Conservation (phyloP, 2,113 vertebrate genomes). For the Sceloporus undulatus region DNA sequence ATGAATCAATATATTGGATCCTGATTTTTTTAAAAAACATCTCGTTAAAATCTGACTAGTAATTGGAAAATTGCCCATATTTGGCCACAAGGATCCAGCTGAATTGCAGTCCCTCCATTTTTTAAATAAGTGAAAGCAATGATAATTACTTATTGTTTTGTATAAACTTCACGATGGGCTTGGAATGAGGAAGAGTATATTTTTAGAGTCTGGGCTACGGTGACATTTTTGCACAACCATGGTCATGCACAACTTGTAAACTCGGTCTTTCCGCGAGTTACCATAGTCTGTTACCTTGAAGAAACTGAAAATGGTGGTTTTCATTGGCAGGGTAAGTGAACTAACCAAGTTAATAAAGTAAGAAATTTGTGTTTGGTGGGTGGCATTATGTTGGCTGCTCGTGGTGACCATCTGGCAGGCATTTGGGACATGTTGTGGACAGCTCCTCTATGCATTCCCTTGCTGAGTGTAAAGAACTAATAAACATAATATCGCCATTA, state of each 20-base stretch:
- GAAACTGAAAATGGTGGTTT: not conserved
- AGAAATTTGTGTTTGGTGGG: not conserved
- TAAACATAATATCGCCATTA: conserved; percentile 18
- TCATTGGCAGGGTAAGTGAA: not conserved
- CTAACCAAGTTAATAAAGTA: not conserved
- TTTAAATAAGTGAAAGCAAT: not conserved
- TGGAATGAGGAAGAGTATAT: not conserved
- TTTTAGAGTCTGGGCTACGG: not conserved
- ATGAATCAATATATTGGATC: not conserved
- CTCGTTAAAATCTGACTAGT: conserved; percentile 21
- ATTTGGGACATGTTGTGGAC: conserved; percentile 6
- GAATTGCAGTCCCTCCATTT: accelerated
- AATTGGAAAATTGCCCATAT: not conserved
- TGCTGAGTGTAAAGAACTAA: conserved; percentile 46
- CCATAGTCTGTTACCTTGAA: accelerated
- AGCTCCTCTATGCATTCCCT: conserved; percentile 4
- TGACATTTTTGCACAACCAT: not conserved
- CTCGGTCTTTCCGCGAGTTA: not conserved
- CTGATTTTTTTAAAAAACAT: not conserved
- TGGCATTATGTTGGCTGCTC: not conserved
- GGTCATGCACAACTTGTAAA: accelerated
- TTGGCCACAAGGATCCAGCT: accelerated
- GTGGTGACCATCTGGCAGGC: conserved; percentile 29
- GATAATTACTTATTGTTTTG: not conserved
- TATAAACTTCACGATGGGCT: not conserved